Percentiles rank a stretch among this genome's conserved stretches.
phyloP scores from a whole-genome alignment of 2,888 invertebrate genomes.

The Andricus curvator region DNA sequence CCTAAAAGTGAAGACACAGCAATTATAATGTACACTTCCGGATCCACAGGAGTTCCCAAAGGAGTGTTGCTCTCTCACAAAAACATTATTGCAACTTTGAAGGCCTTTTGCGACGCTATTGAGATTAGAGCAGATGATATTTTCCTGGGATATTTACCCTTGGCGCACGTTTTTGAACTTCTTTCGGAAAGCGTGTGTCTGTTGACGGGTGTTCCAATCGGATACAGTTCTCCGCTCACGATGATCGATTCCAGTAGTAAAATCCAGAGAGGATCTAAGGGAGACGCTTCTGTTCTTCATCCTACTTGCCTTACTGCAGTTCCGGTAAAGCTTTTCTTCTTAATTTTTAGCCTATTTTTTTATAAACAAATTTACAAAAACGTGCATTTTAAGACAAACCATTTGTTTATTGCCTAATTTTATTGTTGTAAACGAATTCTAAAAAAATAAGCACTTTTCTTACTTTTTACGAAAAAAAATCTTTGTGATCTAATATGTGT shows the following conservation, averaged over 20 bases:
- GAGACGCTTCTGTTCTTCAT: conserved; percentile 93
- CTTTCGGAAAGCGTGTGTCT: conserved; percentile 93
- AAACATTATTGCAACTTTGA: conserved; percentile 89
- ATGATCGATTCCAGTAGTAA: conserved; percentile 96
- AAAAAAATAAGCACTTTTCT: too few species aligned
- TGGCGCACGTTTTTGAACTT: conserved; percentile 98
- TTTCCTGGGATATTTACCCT: conserved; percentile 96
- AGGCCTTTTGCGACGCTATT: conserved; percentile 89
- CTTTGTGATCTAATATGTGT: too few species aligned
- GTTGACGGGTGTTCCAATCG: conserved; percentile 93
- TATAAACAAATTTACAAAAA: too few species aligned
- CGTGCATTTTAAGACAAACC: too few species aligned
- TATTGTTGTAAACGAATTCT: too few species aligned
- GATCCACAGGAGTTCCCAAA: conserved; percentile 97
- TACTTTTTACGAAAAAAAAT: too few species aligned
- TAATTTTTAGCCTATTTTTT: too few species aligned
- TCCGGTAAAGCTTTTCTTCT: conserved; percentile 84
- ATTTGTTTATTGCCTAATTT: too few species aligned
- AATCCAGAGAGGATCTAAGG: conserved; percentile 95
- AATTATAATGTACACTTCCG: conserved; percentile 99
- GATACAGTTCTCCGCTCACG: conserved; percentile 97
- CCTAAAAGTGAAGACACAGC: conserved; percentile 90
- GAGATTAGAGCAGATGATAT: conserved; percentile 87
- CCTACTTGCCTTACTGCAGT: conserved; percentile 98
- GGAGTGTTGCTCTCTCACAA: conserved; percentile 91